Base-by-base conservation (phyloP, 2,113 vertebrate species). In the Trinectes maculatus region DNA sequence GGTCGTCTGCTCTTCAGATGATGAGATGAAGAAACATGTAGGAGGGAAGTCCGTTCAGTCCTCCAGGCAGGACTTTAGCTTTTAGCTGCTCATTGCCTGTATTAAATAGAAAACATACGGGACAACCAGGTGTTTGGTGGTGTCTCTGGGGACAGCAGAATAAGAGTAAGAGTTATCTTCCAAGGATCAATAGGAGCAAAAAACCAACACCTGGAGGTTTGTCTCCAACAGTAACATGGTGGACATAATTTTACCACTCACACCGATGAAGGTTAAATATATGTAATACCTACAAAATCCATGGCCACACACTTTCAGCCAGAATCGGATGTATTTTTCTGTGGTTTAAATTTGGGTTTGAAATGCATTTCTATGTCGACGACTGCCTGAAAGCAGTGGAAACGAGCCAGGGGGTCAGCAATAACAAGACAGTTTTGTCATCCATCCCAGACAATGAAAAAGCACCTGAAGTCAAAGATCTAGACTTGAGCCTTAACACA, bases 181-280 rank as follows among this genome's bases (percentile, higher is more conserved):
- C 58, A 65, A 64, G 60, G 48, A 71, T 49, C 11, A 25, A 62
- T 16, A 2, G 53, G 25, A 55, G 62, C 44, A 37, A 53, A 54
- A 65, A 55, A 52, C 6, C 39, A 0, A 8, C 31, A 19, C 43
- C 43, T n/a, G 12, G 49, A 40, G 62, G 31, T n/a, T 47, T 31
- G 51, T 77, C 13, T 70, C 48, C 29, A 24, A 13, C 28, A 4
- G 3, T 16, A 22, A 18, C 34, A 55, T 0, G 13, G 25, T 28
- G 44, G 46, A 43, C 18, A 37, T 19, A 43, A 10, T 46, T 46
- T 44, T 28, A 36, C 46, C 28, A 22, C 60, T 37, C 43, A 12
- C 24, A 19, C 6, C 31, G 19, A 62, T 8, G 24, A 55, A 54
- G 18, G 8, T 25, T 48, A 62, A 3, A 53, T 13, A 34, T 6